Conservation (phyloP, 2,113 vertebrate species). For the Phalacrocorax carbo region DNA sequence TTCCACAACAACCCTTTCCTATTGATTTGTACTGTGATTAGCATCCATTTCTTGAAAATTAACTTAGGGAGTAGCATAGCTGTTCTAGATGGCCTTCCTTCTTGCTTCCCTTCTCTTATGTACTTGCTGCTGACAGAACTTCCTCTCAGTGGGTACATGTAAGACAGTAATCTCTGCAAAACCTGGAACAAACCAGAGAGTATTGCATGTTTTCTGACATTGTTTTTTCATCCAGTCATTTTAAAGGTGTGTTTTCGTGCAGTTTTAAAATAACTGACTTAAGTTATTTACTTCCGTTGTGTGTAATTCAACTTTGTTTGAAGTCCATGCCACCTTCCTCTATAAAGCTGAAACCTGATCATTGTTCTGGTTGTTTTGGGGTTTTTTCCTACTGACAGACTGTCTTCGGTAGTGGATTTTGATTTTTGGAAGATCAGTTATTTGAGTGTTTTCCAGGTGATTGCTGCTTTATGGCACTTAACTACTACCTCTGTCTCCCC, state of each 20-base stretch:
- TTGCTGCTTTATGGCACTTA: neutral
- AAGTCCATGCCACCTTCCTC: neutral
- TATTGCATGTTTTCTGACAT: neutral
- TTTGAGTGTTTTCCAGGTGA: neutral
- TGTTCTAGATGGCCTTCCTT: neutral
- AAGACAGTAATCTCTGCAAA: neutral
- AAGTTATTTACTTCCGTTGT: neutral
- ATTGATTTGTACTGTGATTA: neutral
- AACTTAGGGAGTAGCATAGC: neutral
- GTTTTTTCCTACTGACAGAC: neutral
- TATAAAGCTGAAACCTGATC: neutral
- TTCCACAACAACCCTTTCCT: neutral
- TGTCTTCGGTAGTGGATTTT: neutral
- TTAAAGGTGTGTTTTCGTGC: neutral
- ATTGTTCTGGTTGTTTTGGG: neutral
- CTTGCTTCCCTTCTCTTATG: neutral
- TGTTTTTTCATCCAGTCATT: neutral
- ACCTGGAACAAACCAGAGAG: neutral
- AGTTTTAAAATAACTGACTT: neutral
- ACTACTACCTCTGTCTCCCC: neutral
- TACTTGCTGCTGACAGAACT: neutral
- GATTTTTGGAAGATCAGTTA: neutral
- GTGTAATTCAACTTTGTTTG: neutral
- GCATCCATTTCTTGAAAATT: neutral
- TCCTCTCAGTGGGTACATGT: neutral